Evolutionary conservation across 1,140 invertebrate species (phyloP), one percentile per base, ranked within the genome.

Genomic region (Aphaenogaster rudis): DNA sequence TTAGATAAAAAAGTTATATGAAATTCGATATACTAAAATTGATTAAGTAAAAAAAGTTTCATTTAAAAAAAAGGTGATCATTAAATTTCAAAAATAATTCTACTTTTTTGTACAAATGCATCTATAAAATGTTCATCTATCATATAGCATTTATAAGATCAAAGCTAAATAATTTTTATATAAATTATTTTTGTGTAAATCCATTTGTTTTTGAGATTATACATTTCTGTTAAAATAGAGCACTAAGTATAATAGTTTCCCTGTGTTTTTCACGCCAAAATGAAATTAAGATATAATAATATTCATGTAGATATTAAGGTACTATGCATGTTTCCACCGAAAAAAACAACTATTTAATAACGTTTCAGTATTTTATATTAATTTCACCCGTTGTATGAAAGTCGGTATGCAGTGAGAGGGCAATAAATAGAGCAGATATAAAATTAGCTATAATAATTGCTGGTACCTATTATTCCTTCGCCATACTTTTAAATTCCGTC

Each of bases 341-440:
- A 28, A 28, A 28, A 28, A 69, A 80, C 17, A 67, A 7, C 33
- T 21, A 71, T 81, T 67, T 81, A 33, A 3, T 54, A 42, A 28
- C 21, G 45, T 36, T 54, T 64, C 39, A 59, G 4, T 76, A 76
- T 57, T 11, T 21, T 6, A 13, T 84, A 81, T 17, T 64, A 72
- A 84, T 72, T 84, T 86, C 77, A 50, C 84, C 52, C 28, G 36
- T 85, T 57, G 21, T 78, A 78, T 86, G 88, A 92, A 88, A 86
- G 3, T 81, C 21, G 21, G 9, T 81, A 71, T 87, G 88, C 36
- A 86, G 90, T 86, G 52, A 93, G 61, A 91, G 92, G 91, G 90
- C 85, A 94, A 94, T 94, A 94, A 94, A 94, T 94, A 93, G 80
- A 93, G 88, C 90, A 91, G 90, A 94, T 95, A 94, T 81, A 94